Evolutionary conservation across 1,140 invertebrate species (phyloP).

Genomic region (Ericerus pela): DNA sequence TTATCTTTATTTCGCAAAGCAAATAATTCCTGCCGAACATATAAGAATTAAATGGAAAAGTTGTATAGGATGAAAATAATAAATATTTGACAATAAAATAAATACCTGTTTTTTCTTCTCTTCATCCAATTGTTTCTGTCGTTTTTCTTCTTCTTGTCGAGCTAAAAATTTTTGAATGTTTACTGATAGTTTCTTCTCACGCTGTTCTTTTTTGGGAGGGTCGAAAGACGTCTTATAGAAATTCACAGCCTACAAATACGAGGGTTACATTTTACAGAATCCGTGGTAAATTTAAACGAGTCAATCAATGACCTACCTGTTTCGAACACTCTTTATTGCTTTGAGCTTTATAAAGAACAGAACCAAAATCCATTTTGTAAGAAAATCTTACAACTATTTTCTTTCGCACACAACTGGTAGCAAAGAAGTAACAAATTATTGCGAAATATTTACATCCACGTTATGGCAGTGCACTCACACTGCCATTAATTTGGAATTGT

Average conservation of each 20-base stretch:
- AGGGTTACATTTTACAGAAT: too few relatives aligned
- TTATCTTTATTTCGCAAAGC: conserved; percentile 52
- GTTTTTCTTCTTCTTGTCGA: conserved; percentile 63
- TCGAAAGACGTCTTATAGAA: conserved; percentile 44
- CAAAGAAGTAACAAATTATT: too few relatives aligned
- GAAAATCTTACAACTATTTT: too few relatives aligned
- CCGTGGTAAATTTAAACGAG: conserved; percentile 11
- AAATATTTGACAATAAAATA: not conserved
- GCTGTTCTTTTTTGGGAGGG: conserved; percentile 63
- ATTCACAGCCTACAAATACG: conserved; percentile 12
- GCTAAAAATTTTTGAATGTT: conserved; percentile 71
- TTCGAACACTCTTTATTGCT: conserved; percentile 34
- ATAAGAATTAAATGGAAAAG: conserved; percentile 6
- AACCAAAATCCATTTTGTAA: conserved; percentile 50
- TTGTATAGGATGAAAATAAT: not conserved
- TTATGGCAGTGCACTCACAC: too few relatives aligned
- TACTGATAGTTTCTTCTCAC: conserved; percentile 46
- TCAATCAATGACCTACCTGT: conserved; percentile 2
- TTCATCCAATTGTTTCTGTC: conserved; percentile 43
- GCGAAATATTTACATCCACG: too few relatives aligned
- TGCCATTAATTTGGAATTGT: too few relatives aligned
- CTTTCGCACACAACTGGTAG: too few relatives aligned
- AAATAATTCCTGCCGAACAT: conserved; percentile 44
- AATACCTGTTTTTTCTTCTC: conserved; percentile 42
- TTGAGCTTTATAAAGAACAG: conserved; percentile 41